Conservation (phyloP, 2,113 vertebrate species). For the Nipponia nippon region DNA sequence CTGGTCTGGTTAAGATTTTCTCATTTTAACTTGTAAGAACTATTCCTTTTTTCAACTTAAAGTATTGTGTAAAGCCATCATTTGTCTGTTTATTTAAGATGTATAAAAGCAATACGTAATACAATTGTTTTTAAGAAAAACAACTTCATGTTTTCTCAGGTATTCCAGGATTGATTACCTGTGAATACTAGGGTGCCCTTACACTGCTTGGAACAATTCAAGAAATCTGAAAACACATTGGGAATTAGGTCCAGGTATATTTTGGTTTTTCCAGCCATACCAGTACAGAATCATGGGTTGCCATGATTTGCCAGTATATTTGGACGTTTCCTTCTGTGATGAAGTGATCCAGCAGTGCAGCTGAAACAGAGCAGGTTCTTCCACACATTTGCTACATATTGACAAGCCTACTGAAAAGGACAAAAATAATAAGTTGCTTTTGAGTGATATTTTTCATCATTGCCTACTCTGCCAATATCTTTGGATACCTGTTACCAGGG, state of each 20-base stretch:
- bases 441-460: neutral
- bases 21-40: neutral
- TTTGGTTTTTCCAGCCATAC: neutral
- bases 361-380: neutral
- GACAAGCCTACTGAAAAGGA: neutral
- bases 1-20: neutral
- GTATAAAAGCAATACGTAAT: neutral
- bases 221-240: neutral
- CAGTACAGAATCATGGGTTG: neutral
- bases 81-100: neutral
- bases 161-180: neutral
- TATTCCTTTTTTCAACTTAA: neutral
- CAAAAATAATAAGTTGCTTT: neutral
- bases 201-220: neutral
- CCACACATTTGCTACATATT: neutral
- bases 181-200: neutral
- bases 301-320: neutral
- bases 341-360: neutral
- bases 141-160: neutral
- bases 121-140: neutral
- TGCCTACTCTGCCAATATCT: neutral
- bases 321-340: neutral
- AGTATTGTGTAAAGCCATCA: neutral
- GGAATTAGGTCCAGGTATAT: neutral
- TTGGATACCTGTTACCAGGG: neutral